Percentiles rank a stretch among this genome's conserved stretches.
Conservation (phyloP, 2,888 invertebrate genomes). For the Drosophila subsilvestris region DNA sequence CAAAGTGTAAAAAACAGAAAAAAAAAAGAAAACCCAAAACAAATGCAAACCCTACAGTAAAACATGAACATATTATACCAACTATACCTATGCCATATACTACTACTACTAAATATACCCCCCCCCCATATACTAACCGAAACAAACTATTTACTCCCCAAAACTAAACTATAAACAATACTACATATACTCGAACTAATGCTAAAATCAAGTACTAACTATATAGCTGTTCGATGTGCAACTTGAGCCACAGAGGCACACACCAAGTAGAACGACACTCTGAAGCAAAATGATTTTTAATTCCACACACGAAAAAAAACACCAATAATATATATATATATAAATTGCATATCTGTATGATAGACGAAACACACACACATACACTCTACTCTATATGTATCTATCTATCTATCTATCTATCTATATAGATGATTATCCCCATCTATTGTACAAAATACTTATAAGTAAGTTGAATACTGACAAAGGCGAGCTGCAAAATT, state of each 20-base stretch:
- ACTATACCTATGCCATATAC: conserved; percentile 36
- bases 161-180: conserved; percentile 36
- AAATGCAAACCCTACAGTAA: conserved; percentile 37
- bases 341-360: conserved; percentile 22
- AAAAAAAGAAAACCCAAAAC: conserved; percentile 22
- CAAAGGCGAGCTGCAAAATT: conserved; percentile 11
- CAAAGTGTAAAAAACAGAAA: conserved; percentile 24
- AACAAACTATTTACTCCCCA: conserved; percentile 28
- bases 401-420: not conserved
- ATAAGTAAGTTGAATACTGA: conserved; percentile 24
- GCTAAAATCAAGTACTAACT: conserved; percentile 19
- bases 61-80: conserved; percentile 36
- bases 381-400: conserved; percentile 3
- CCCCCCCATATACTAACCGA: conserved; percentile 41
- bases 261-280: conserved; percentile 24
- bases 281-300: not conserved
- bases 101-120: conserved; percentile 41
- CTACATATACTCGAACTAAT: conserved; percentile 28
- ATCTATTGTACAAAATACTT: conserved; percentile 25
- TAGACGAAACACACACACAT: conserved; percentile 10
- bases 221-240: conserved; percentile 39
- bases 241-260: conserved; percentile 40
- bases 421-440: no score
- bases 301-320: conserved; percentile 6
- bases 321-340: not conserved